Evolutionary conservation across 2,113 vertebrate species (phyloP).

Genomic region (Cyprinodon variegatus): DNA sequence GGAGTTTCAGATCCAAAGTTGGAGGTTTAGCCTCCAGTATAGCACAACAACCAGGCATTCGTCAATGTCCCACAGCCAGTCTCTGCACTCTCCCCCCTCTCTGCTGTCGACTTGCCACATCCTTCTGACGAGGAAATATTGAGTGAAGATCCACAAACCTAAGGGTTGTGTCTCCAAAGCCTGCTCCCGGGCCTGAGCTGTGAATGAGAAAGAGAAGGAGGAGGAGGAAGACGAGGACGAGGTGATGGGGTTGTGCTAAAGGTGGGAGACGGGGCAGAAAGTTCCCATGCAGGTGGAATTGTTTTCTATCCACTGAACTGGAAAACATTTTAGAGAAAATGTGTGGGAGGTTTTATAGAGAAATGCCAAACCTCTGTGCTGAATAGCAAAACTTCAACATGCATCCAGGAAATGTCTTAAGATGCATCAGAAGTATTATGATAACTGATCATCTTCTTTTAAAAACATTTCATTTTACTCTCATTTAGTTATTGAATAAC

Average conservation of each 20-base stretch:
- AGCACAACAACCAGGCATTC: slow-evolving; percentile 29
- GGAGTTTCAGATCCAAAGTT: slow-evolving; percentile 15
- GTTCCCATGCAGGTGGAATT: slow-evolving; percentile 68
- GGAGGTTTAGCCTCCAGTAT: slow-evolving; percentile 14
- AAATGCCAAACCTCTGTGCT: slow-evolving; percentile 41
- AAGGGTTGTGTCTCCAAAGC: slow-evolving; percentile 53
- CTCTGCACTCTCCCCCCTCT: slow-evolving; percentile 25
- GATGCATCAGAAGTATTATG: slow-evolving; percentile 1
- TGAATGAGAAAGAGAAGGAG: slow-evolving; percentile 39
- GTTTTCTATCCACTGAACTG: slow-evolving; percentile 70
- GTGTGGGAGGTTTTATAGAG: slow-evolving; percentile 58
- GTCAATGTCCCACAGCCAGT: slow-evolving; percentile 49
- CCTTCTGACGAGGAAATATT: slow-evolving; percentile 68
- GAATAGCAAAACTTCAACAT: slow-evolving; percentile 34
- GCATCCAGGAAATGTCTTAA: slow-evolving; percentile 14
- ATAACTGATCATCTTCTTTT: neutral
- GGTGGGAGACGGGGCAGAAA: slow-evolving; percentile 55
- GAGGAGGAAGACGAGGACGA: slow-evolving; percentile 9
- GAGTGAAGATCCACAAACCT: slow-evolving; percentile 60
- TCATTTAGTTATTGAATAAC: neutral
- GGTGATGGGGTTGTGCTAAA: slow-evolving; percentile 47
- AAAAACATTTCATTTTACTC: neutral
- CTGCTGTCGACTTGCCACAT: slow-evolving; percentile 55
- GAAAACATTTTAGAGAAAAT: slow-evolving; percentile 65
- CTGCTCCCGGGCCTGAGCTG: slow-evolving; percentile 61